Conservation (phyloP, 2,113 vertebrate species). For the Dipodomys merriami region DNA sequence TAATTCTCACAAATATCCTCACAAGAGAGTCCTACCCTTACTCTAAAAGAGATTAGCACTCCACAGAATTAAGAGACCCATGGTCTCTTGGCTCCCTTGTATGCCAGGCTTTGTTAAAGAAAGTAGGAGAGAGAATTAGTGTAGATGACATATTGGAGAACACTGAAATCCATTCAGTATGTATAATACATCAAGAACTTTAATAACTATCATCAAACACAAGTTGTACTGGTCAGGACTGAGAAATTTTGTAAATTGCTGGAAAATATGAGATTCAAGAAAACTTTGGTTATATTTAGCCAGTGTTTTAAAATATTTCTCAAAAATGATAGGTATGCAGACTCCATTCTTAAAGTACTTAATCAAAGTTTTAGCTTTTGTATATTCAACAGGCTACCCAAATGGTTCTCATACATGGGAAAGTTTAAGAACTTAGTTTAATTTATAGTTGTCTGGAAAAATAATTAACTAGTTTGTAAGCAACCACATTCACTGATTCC, state of each 20-base stretch:
- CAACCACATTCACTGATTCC: not conserved
- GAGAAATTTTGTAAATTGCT: not conserved
- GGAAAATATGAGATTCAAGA: not conserved
- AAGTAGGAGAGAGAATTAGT: rapidly evolving
- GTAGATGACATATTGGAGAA: not conserved
- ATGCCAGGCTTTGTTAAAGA: not conserved
- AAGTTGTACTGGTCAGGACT: not conserved
- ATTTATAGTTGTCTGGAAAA: not conserved
- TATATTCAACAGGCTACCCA: not conserved
- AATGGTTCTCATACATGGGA: not conserved
- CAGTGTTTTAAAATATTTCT: not conserved
- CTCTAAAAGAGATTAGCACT: not conserved
- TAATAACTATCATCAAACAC: not conserved
- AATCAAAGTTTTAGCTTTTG: not conserved
- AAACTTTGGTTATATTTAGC: not conserved
- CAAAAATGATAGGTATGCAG: not conserved
- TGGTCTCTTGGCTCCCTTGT: not conserved
- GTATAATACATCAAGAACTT: no score
- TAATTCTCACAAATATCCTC: not conserved
- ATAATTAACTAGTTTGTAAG: not conserved
- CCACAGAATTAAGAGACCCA: no score
- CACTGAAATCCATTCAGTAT: not conserved
- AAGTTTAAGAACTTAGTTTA: not conserved
- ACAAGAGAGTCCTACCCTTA: not conserved
- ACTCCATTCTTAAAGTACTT: not conserved